Percentiles rank a stretch among this genome's conserved stretches.
phyloP scores from a whole-genome alignment of 2,113 vertebrate genomes.

The Furnarius figulus region DNA sequence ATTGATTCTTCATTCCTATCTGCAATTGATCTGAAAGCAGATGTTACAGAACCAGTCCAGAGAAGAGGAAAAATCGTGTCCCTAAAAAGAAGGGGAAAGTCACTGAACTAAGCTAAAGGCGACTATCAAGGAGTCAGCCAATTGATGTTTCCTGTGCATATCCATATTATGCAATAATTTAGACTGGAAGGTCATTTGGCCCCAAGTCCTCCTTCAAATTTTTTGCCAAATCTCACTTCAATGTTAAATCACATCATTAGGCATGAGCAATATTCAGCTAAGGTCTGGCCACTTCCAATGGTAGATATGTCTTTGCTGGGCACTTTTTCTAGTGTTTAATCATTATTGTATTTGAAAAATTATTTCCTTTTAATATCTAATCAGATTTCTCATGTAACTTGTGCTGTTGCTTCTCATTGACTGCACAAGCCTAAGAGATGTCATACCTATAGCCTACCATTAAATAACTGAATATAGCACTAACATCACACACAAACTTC shows the following conservation, averaged over 20 bases:
- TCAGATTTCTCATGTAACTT: neutral
- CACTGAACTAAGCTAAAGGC: neutral
- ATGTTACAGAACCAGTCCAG: neutral
- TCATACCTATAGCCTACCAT: neutral
- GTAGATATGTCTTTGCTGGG: neutral
- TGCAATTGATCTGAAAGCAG: neutral
- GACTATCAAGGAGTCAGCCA: neutral
- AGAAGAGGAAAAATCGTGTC: neutral
- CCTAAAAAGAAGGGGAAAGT: neutral
- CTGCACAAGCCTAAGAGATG: neutral
- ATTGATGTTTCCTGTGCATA: neutral
- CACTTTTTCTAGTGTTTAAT: neutral
- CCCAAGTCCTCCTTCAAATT: neutral
- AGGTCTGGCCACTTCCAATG: neutral
- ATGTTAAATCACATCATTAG: neutral
- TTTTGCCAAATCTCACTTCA: neutral
- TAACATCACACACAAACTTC: neutral
- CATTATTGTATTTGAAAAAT: neutral
- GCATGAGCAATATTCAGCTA: neutral
- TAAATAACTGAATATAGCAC: neutral
- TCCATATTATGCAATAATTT: neutral
- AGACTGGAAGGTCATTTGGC: neutral
- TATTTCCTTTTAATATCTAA: neutral
- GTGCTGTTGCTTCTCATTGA: neutral
- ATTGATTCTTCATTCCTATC: neutral